These are phyloP conservation scores for Prolemur simus DNA, from an alignment of 2,113 vertebrate species.

Conservation along the genomic window DNA sequence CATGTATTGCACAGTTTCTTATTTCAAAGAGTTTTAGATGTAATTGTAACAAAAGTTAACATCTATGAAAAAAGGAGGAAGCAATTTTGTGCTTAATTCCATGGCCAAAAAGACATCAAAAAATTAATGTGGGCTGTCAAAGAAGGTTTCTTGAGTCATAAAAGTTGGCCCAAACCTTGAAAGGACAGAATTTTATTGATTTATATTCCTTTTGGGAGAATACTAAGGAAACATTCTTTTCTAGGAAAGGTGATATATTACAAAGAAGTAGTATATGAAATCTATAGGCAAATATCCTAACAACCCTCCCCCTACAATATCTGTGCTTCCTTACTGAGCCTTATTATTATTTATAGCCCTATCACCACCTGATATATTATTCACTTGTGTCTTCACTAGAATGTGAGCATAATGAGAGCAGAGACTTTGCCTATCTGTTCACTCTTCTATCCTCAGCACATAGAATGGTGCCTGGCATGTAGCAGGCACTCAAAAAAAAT, in stretches of 20 bases:
- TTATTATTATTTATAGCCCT: not conserved
- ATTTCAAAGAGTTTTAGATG: slow-evolving; percentile 31
- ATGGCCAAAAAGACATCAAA: not conserved
- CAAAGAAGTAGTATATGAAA: slow-evolving; percentile 27
- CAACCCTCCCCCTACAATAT: not conserved
- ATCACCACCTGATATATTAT: not conserved
- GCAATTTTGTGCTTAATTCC: not conserved
- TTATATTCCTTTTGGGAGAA: slow-evolving; percentile 34
- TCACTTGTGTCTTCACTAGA: not conserved
- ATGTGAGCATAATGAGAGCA: not conserved
- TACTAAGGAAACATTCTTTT: not conserved
- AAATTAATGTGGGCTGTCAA: not conserved
- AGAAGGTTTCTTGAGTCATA: not conserved
- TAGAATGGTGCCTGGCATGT: not conserved
- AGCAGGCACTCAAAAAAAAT: not conserved
- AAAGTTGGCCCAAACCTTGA: not conserved
- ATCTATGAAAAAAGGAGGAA: not conserved
- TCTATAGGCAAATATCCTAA: not conserved
- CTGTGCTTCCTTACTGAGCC: not conserved
- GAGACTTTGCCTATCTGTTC: not conserved
- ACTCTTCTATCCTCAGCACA: not conserved
- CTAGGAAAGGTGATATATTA: not conserved
- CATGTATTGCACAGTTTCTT: not conserved
- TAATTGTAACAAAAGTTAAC: not conserved
- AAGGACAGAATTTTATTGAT: not conserved